These are phyloP conservation scores for Syngnathus rostellatus DNA, from an alignment of 2,797 vertebrate species.

Conservation along the genomic window DNA sequence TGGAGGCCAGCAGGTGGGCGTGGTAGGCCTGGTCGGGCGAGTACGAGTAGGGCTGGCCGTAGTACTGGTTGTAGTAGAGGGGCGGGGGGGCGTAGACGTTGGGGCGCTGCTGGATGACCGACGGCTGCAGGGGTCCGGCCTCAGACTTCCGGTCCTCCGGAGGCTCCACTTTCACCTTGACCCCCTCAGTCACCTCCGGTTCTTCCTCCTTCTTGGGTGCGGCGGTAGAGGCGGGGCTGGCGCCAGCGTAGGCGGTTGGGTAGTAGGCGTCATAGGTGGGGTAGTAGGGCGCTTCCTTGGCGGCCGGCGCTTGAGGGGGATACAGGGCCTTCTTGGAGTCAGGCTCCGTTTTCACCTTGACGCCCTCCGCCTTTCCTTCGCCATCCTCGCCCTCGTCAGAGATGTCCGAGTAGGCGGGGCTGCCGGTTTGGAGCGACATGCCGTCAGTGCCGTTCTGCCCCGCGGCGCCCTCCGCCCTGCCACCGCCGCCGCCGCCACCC, in stretches of 20 bases:
- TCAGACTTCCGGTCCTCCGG: constrained; percentile 69
- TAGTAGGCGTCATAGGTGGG: constrained; percentile 86
- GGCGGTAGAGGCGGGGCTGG: constrained; percentile 74
- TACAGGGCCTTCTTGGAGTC: constrained; percentile 87
- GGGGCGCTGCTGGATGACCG: constrained; percentile 90
- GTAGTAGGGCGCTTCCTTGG: constrained; percentile 85
- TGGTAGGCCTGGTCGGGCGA: constrained; percentile 87
- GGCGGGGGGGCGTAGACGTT: constrained; percentile 93
- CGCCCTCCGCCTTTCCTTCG: constrained; percentile 79
- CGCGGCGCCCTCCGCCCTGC: constrained; percentile 69
- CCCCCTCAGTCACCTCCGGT: constrained; percentile 67
- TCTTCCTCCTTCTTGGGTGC: constrained; percentile 84
- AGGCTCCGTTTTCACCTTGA: constrained; percentile 79
- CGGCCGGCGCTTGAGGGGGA: constrained; percentile 72
- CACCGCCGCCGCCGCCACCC: constrained; percentile 58
- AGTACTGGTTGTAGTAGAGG: constrained; percentile 95
- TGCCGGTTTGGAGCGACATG: constrained; percentile 85
- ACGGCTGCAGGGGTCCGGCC: constrained; percentile 68
- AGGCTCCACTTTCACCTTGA: constrained; percentile 70
- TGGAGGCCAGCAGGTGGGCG: constrained; percentile 57
- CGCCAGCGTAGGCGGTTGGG: constrained; percentile 81
- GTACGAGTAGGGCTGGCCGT: constrained; percentile 84
- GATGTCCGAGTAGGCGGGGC: constrained; percentile 93
- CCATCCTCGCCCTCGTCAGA: constrained; percentile 91
- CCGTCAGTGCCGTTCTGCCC: constrained; percentile 88